phyloP scores from a whole-genome alignment of 1,140 invertebrate species.

The Xylocopa sonorina region DNA sequence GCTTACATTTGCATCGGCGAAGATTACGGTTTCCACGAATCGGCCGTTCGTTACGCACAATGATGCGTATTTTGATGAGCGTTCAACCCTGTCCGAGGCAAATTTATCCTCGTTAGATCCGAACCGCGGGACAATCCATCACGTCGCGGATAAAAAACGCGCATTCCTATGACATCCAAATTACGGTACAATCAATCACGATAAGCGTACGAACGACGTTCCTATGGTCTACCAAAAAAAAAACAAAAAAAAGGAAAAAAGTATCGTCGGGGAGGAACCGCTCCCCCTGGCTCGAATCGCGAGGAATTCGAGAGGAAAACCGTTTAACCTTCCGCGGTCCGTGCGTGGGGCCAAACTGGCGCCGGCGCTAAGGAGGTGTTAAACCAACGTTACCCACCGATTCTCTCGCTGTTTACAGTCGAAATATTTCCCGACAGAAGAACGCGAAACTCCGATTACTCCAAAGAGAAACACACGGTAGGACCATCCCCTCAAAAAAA shows the following conservation, averaged over 20 bases:
- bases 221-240: not conserved
- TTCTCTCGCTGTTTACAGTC: conserved; percentile 3
- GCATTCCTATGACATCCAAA: conserved; percentile 49
- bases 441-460: not conserved
- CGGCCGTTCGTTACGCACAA: conserved; percentile 40
- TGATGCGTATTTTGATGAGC: conserved; percentile 32
- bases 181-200: conserved; percentile 49
- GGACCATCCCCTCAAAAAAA: not conserved
- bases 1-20: conserved; percentile 5
- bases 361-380: conserved; percentile 18
- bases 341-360: not conserved
- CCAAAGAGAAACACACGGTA: too few species aligned
- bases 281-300: not conserved
- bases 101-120: conserved; percentile 53
- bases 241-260: not conserved
- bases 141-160: conserved; percentile 27
- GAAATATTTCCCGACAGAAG: not conserved
- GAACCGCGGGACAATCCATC: conserved; percentile 36
- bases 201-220: conserved; percentile 30
- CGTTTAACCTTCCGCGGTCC: not conserved
- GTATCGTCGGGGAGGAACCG: not conserved
- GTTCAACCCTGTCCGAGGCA: conserved; percentile 40
- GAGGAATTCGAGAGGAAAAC: not conserved
- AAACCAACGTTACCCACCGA: conserved; percentile 10
- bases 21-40: conserved; percentile 35